A percentile compares a stretch with the other conserved stretches of the same genome.
Evolutionary conservation across 2,888 invertebrate species (phyloP).

Genomic region (Oasisia sp.): DNA sequence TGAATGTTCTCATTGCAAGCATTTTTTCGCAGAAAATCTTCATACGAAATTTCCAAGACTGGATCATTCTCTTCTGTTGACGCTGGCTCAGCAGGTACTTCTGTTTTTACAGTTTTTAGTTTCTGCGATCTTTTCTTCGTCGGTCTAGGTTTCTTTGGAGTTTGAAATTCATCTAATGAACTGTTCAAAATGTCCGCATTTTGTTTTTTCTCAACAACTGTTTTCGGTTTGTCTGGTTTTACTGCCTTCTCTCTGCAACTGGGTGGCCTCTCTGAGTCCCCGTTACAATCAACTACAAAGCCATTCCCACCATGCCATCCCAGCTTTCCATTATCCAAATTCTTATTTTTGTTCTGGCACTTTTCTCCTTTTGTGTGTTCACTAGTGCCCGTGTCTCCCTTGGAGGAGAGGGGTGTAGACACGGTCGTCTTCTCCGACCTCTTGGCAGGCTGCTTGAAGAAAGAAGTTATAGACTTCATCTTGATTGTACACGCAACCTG

Average conservation of each 20-base stretch:
- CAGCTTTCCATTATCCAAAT: neutral
- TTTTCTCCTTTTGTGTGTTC: neutral
- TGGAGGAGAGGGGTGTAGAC: neutral
- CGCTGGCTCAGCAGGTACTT: neutral
- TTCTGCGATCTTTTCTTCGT: neutral
- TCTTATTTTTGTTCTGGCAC: neutral
- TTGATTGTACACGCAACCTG: neutral
- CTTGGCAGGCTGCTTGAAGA: neutral
- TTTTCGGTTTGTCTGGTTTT: neutral
- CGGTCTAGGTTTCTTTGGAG: neutral
- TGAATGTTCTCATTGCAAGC: neutral
- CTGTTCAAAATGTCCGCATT: neutral
- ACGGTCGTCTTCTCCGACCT: neutral
- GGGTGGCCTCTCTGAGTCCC: neutral
- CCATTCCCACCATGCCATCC: neutral
- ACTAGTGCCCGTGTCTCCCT: neutral
- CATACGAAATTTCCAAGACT: neutral
- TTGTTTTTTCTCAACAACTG: neutral
- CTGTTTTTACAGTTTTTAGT: neutral
- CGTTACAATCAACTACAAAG: neutral
- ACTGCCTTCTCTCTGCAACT: neutral
- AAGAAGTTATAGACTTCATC: neutral
- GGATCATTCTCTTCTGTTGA: neutral
- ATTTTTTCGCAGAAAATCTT: constrained; percentile 9
- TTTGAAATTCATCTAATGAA: neutral